Conservation (phyloP, 2,113 vertebrate species). For the Lophochroa leadbeateri region DNA sequence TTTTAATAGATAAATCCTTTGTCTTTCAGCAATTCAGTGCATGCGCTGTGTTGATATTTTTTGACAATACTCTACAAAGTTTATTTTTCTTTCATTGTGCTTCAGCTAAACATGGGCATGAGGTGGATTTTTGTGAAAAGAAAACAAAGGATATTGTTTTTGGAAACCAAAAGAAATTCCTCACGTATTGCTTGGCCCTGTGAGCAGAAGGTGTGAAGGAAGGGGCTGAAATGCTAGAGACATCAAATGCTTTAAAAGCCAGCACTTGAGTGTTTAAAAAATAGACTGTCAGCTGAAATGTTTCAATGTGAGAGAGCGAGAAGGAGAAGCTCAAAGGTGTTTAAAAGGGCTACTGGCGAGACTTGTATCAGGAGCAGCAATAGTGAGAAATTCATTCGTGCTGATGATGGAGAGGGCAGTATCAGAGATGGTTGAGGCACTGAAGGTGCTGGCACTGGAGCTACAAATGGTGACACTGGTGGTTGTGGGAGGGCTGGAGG, state of each 20-base stretch:
- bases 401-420: slow-evolving; percentile 46
- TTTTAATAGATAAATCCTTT: slow-evolving; percentile 19
- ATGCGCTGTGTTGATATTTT: background rate
- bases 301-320: slow-evolving; percentile 37
- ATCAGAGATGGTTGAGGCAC: background rate
- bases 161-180: slow-evolving; percentile 32
- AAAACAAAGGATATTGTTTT: slow-evolving; percentile 42
- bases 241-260: slow-evolving; percentile 61
- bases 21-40: background rate
- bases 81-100: slow-evolving; percentile 11
- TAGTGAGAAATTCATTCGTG: slow-evolving; percentile 5
- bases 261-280: slow-evolving; percentile 56
- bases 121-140: slow-evolving; percentile 15
- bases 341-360: slow-evolving; percentile 48
- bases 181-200: slow-evolving; percentile 28
- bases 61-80: background rate
- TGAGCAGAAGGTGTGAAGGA: slow-evolving; percentile 57
- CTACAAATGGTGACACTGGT: slow-evolving; percentile 40
- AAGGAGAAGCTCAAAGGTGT: slow-evolving; percentile 56
- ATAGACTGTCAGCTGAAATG: slow-evolving; percentile 62
- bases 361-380: background rate
- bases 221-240: slow-evolving; percentile 46
- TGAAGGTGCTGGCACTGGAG: slow-evolving; percentile 41
- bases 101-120: slow-evolving; percentile 2
- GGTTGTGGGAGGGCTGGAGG: slow-evolving; percentile 32